Evolutionary conservation across 2,888 invertebrate species (phyloP).

Genomic region (Lagria hirta): DNA sequence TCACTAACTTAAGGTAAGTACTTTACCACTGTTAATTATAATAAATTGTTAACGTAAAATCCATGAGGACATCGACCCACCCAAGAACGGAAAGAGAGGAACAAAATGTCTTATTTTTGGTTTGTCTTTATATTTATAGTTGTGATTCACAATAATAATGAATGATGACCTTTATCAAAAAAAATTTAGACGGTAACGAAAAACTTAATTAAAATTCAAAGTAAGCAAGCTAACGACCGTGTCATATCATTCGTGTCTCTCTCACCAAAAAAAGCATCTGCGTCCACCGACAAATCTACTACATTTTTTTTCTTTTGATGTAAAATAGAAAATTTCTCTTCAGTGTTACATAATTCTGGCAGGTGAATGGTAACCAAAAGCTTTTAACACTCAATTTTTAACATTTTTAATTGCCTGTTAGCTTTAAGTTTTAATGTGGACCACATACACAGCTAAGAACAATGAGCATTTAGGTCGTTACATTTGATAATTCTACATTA

Average conservation of each 20-base stretch:
- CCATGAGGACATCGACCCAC: conserved; percentile 12
- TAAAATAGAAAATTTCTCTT: no score
- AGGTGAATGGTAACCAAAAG: conserved; percentile 5
- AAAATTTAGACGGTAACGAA: conserved; percentile 1
- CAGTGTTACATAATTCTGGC: no score
- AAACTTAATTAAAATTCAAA: no score
- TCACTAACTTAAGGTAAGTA: no score
- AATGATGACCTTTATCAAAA: conserved; percentile 9
- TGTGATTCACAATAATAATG: conserved; percentile 11
- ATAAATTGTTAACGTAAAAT: no score
- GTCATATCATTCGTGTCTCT: no score
- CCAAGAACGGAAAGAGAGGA: conserved; percentile 6
- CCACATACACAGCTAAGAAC: conserved; percentile 18
- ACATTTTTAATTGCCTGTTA: neutral
- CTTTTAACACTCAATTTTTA: conserved; percentile 10
- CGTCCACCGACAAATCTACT: no score
- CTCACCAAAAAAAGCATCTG: no score
- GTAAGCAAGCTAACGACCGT: no score
- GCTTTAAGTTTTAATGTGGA: conserved; percentile 5
- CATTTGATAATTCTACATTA: conserved; percentile 4
- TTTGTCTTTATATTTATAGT: conserved; percentile 28
- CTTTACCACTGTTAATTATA: no score
- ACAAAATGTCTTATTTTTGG: conserved; percentile 24
- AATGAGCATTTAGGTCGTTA: conserved; percentile 14
- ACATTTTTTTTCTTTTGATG: no score